Evolutionary conservation across 1,140 invertebrate genomes (phyloP).

Genomic region (Magallana ariakensis): DNA sequence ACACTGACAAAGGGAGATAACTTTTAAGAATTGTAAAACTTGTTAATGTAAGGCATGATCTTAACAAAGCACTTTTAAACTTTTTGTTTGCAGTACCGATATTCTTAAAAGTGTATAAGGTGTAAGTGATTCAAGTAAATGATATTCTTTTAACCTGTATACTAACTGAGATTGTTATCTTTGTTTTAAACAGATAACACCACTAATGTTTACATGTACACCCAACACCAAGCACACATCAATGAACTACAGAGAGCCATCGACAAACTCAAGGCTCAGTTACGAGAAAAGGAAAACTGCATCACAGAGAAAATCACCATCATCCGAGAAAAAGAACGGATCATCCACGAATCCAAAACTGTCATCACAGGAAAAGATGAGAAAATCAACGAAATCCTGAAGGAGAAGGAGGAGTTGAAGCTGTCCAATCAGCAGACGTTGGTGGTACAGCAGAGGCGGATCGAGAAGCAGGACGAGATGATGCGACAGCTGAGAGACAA

Average conservation of each 20-base stretch:
- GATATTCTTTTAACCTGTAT: no score
- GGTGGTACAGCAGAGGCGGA: conserved; percentile 45
- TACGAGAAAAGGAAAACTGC: conserved; percentile 49
- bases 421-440: conserved; percentile 24
- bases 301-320: conserved; percentile 52
- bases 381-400: conserved; percentile 18
- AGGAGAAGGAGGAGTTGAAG: conserved; percentile 33
- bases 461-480: conserved; percentile 48
- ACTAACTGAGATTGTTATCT: no score
- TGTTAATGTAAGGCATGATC: no score
- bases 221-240: conserved; percentile 51
- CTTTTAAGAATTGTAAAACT: no score
- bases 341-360: conserved; percentile 34
- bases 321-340: conserved; percentile 52
- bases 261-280: conserved; percentile 44
- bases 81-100: no score
- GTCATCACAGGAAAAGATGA: conserved; percentile 14
- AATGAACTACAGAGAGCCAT: conserved; percentile 54
- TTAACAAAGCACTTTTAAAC: no score
- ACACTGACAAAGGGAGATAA: no score
- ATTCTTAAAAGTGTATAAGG: no score
- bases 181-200: conserved; percentile 48
- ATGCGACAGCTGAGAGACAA: conserved; percentile 48
- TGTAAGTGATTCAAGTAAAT: no score
- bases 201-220: conserved; percentile 51